These are phyloP conservation scores for Thaumatotibia leucotreta DNA, from an alignment of 1,140 invertebrate species.

Conservation along the genomic window DNA sequence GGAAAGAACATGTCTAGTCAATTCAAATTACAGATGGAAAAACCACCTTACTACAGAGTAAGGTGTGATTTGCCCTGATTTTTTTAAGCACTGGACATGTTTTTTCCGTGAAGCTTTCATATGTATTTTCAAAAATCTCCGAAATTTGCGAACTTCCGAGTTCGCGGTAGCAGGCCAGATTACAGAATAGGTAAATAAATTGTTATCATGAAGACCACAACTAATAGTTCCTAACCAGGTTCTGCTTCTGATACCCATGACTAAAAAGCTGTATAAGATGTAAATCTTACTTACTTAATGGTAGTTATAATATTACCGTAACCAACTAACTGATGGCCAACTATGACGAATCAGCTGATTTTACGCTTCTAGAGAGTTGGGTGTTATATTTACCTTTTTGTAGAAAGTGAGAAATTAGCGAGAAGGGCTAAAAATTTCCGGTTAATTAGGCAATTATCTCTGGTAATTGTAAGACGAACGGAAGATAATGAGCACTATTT, in stretches of 20 bases:
- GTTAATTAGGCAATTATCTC: background rate
- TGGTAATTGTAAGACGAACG: background rate
- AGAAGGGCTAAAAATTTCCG: background rate
- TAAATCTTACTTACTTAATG: background rate
- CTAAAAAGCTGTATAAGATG: background rate
- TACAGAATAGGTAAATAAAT: too few relatives aligned
- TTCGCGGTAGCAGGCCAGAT: too few relatives aligned
- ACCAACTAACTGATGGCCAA: background rate
- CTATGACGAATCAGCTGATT: conserved; percentile 2
- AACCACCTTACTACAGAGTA: too few relatives aligned
- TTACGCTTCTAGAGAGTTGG: background rate
- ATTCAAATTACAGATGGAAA: too few relatives aligned
- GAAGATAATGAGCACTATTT: background rate
- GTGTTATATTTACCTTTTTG: conserved; percentile 5
- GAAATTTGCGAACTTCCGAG: too few relatives aligned
- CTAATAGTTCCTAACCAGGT: background rate
- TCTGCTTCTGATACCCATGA: background rate
- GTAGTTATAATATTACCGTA: background rate
- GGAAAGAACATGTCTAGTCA: too few relatives aligned
- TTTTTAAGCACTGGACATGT: too few relatives aligned
- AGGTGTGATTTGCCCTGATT: too few relatives aligned
- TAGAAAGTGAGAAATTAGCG: conserved; percentile 7
- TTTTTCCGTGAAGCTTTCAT: too few relatives aligned
- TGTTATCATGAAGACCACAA: too few relatives aligned
- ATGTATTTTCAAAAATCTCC: too few relatives aligned